phyloP scores from a whole-genome alignment of 2,797 vertebrate species.

The Paguma larvata region DNA sequence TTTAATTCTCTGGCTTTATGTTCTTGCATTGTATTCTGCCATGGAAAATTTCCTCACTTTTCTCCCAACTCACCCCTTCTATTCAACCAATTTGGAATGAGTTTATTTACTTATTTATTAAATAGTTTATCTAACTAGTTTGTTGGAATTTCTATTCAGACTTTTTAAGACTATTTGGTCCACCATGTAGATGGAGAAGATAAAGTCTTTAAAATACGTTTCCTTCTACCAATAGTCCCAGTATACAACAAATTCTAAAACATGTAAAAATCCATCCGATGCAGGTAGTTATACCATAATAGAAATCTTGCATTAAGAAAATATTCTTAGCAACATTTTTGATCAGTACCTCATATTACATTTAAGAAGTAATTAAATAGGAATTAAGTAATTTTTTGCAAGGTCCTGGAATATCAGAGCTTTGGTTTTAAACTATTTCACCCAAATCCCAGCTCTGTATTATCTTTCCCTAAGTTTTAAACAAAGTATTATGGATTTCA shows the following conservation, averaged over 20 bases:
- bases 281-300: background rate
- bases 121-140: background rate
- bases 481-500: background rate
- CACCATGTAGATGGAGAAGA: background rate
- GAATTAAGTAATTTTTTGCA: background rate
- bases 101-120: background rate
- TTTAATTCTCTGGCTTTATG: background rate
- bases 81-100: background rate
- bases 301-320: background rate
- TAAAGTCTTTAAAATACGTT: background rate
- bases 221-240: background rate
- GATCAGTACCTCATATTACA: too few species aligned
- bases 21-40: background rate
- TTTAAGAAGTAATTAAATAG: background rate
- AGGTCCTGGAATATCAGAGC: background rate
- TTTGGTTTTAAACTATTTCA: background rate
- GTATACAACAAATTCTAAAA: background rate
- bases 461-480: background rate
- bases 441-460: background rate
- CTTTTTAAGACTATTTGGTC: background rate
- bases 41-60: background rate
- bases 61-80: background rate
- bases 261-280: background rate
- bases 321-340: background rate
- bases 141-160: background rate